Evolutionary conservation across 2,113 vertebrate species (phyloP), one percentile per base, ranked within the genome.

Genomic region (Erpornis zantholeuca): DNA sequence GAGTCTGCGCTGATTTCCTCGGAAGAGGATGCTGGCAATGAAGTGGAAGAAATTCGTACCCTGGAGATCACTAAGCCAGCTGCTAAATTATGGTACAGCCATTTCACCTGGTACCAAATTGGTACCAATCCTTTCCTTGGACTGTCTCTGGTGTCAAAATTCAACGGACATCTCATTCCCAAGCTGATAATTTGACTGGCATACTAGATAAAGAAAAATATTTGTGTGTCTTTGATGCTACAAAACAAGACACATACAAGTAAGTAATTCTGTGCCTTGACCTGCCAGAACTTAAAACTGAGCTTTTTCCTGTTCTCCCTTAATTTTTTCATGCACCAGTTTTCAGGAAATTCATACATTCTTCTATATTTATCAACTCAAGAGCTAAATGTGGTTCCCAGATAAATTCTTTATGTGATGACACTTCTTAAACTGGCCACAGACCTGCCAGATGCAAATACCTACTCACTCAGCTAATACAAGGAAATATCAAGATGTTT

Each of bases 11-110:
- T 92, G 95, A 93, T 96, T 92, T 97, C 96, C 95, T 96, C 52
- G 3, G 95, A 97, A 97, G 94, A 94, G 40, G 82, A 96, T 93
- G 94, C 88, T 60, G 92, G 86, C 97, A 97, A 73, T 79, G 84
- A 82, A 92, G 92, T 94, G 92, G 95, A 94, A 97, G 94, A 95
- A 93, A 88, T 52, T 59, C 27, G 49, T 87, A 73, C 96, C 94
- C 86, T 87, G 8, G 82, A 94, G 76, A 86, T 91, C 89, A 93
- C 29, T 38, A 94, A 94, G 78, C 77, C 91, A 83, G 94, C 90
- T 91, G 83, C 80, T 12, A 3, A 92, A 68, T 40, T 15, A 5
- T 50, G 59, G 61, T 23, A 61, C 64, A 22, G 75, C 38, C 66
- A 9, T 13, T 36, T 56, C 94, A 59, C 90, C 78, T 86, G 68